Evolutionary conservation across 2,113 vertebrate genomes (phyloP).

Genomic region (Heloderma charlesbogerti): DNA sequence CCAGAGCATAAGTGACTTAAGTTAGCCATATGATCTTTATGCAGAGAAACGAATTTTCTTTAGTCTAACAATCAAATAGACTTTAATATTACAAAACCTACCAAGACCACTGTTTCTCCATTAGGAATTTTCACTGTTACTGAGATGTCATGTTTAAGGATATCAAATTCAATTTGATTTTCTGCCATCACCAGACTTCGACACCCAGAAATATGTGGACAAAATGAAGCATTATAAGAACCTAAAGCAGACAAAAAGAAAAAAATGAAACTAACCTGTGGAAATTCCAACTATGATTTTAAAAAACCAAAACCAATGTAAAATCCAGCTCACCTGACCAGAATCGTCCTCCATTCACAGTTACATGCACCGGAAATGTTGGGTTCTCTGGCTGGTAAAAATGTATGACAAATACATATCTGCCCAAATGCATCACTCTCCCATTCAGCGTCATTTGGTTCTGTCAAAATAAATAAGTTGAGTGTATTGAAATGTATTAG

Average conservation of each 20-base stretch:
- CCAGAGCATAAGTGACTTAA: neutral
- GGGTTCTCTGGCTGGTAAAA: conserved; percentile 85
- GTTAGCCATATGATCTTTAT: neutral
- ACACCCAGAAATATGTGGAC: conserved; percentile 89
- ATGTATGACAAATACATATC: conserved; percentile 84
- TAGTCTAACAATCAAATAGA: neutral
- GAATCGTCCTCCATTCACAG: conserved; percentile 72
- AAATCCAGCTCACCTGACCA: conserved; percentile 82
- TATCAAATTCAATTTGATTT: conserved; percentile 81
- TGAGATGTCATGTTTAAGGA: conserved; percentile 74
- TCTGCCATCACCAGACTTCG: conserved; percentile 80
- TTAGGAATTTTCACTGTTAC: conserved; percentile 84
- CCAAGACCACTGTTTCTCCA: conserved; percentile 85
- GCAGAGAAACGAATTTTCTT: conserved; percentile 23
- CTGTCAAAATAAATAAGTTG: conserved; percentile 72
- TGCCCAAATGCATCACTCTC: conserved; percentile 76
- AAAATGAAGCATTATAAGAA: conserved; percentile 86
- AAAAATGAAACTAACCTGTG: neutral
- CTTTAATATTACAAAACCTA: conserved; percentile 64
- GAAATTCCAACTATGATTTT: neutral
- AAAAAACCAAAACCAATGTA: neutral
- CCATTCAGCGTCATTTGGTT: conserved; percentile 83
- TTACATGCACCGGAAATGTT: conserved; percentile 81
- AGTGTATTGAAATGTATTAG: neutral
- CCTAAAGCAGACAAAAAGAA: conserved; percentile 72